Base-by-base conservation (phyloP, 2,888 invertebrate genomes). In the Agrypnus murinus region DNA sequence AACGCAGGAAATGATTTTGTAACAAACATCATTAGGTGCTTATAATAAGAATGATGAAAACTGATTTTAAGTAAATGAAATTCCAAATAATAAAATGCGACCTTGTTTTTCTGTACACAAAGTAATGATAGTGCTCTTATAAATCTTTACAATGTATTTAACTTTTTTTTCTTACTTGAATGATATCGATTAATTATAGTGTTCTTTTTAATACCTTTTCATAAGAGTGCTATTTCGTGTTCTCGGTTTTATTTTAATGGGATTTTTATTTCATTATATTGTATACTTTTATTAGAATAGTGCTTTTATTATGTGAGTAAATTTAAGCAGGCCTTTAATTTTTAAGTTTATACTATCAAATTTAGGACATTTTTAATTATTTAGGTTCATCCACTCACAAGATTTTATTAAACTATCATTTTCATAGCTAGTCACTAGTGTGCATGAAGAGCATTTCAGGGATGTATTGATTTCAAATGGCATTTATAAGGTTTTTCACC, bases 221-320 rank as follows among this genome's bases (percentile, higher is more conserved):
- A 15, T 60, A 45, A 53, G 58, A 68, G 67, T 68, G 67, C 67
- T 62, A 62, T 68, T 68, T 34, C 67, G 38, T 68, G 67, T 68
- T 62, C 36, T 53, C 45, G 45, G 60, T 55, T 60, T 48, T 50
- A 59, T 17, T 53, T 60, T 62, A 68, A 68, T 62, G 62, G 67
- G 45, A 34, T 45, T 60, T 67, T 68, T 68, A 68, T 68, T 50
- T 38, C 43, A 40, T 53, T 43, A 53, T 53, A 25, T 34, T 50
- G 17, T 58, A n/a, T n/a, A 59, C 46, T 12, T 66, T 66, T 55
- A 55, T 55, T 58, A 25, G 40, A 12, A 12, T 12, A 25, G 40
- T 40, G 12, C 40, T 58, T 58, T 58, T 58, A 58, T 38, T 55
- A 55, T 43, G 40, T 5, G 25, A 25, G 25, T 5, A 25, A 25